phyloP scores from a whole-genome alignment of 2,113 vertebrate species.

The Lamprologus speciosus region DNA sequence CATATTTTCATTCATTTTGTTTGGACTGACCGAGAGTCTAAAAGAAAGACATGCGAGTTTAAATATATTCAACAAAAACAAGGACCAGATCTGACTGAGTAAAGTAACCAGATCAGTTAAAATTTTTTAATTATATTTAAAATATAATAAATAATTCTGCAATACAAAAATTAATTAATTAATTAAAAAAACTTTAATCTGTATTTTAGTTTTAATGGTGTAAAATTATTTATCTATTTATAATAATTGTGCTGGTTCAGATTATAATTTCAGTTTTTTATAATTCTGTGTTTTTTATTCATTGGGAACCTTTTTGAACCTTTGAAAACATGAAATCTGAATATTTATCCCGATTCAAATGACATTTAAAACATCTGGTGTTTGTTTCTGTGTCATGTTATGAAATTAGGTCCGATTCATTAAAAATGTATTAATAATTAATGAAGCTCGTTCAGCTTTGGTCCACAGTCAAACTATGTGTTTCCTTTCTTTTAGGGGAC shows the following conservation, averaged over 20 bases:
- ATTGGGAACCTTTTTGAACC: rapidly evolving
- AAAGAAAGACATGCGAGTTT: not conserved
- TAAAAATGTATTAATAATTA: rapidly evolving
- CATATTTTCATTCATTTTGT: not conserved
- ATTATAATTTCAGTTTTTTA: not conserved
- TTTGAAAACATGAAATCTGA: not conserved
- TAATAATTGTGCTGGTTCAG: not conserved
- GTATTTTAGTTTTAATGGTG: not conserved
- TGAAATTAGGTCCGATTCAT: not conserved
- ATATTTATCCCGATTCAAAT: not conserved
- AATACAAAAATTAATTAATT: rapidly evolving
- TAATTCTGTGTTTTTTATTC: not conserved
- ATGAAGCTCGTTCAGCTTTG: not conserved
- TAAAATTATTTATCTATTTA: not conserved
- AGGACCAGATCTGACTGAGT: not conserved
- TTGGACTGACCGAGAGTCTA: not conserved
- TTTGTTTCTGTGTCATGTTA: rapidly evolving
- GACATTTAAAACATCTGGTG: rapidly evolving
- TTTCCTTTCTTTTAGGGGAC: not conserved
- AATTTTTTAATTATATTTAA: not conserved
- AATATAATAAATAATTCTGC: not conserved
- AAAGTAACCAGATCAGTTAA: not conserved
- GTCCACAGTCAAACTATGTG: not conserved
- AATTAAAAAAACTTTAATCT: not conserved
- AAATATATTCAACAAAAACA: not conserved